These are phyloP conservation scores for Nycticebus coucang DNA, from an alignment of 2,113 vertebrate species.

Conservation along the genomic window DNA sequence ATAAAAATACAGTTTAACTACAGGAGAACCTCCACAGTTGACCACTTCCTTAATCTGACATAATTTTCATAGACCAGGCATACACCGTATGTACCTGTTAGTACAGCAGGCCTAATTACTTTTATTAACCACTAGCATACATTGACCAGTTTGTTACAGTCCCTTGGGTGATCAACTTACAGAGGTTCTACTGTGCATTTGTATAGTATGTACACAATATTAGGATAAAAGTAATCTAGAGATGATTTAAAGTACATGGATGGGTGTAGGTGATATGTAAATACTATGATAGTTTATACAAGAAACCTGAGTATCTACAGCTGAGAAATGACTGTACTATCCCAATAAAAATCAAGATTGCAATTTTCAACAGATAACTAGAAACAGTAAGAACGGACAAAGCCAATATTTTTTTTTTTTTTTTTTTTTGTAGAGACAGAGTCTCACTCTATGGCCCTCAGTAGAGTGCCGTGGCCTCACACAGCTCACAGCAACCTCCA, in stretches of 20 bases:
- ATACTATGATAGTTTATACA: background rate
- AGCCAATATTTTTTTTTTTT: background rate
- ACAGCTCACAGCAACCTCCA: too few species aligned
- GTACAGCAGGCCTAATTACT: too few species aligned
- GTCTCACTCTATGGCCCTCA: too few species aligned
- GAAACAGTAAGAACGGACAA: background rate
- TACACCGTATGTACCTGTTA: too few species aligned
- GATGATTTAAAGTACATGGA: background rate
- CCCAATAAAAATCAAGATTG: background rate
- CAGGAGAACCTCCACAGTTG: too few species aligned
- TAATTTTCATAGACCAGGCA: too few species aligned
- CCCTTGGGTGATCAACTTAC: too few species aligned
- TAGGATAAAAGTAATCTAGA: background rate
- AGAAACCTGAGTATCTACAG: background rate
- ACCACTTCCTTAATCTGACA: too few species aligned
- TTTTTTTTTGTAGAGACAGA: too few species aligned
- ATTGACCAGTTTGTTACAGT: too few species aligned
- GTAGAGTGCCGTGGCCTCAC: too few species aligned
- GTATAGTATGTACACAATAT: background rate
- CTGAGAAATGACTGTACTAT: background rate
- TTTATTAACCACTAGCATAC: too few species aligned
- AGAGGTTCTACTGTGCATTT: background rate
- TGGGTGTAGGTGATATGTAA: background rate
- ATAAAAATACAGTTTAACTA: background rate
- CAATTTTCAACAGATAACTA: slow-evolving; percentile 1